Evolutionary conservation across 1,140 invertebrate genomes (phyloP).

Genomic region (Drosophila malerkotliana): DNA sequence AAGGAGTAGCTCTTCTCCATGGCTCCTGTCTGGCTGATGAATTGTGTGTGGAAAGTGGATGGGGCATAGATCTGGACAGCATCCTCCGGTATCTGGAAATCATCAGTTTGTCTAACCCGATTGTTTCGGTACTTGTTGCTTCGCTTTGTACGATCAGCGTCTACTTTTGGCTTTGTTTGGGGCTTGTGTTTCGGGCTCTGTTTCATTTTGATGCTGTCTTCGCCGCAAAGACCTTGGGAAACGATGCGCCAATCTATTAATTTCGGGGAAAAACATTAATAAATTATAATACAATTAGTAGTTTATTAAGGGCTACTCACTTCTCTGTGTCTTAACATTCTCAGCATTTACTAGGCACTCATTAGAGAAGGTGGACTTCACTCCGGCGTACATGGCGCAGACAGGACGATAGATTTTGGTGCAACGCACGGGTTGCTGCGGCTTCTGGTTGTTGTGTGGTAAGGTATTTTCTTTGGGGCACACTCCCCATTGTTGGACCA

Average conservation of each 20-base stretch:
- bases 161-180: constrained; percentile 49
- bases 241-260: constrained; percentile 72
- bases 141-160: constrained; percentile 59
- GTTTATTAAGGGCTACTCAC: constrained; percentile 18
- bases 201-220: constrained; percentile 77
- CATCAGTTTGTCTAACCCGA: constrained; percentile 48
- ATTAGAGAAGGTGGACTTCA: constrained; percentile 77
- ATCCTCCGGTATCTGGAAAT: constrained; percentile 62
- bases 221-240: constrained; percentile 71
- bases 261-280: neutral
- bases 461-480: constrained; percentile 33
- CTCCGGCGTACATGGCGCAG: constrained; percentile 67
- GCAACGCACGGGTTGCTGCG: constrained; percentile 62
- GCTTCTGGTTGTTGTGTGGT: constrained; percentile 21
- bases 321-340: constrained; percentile 65
- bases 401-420: constrained; percentile 72
- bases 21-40: constrained; percentile 64
- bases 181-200: constrained; percentile 64
- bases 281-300: neutral
- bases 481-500: constrained; percentile 48
- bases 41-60: constrained; percentile 71
- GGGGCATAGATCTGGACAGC: constrained; percentile 69
- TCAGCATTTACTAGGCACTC: constrained; percentile 77
- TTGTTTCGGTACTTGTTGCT: constrained; percentile 29
- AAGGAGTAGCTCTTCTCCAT: constrained; percentile 72